Evolutionary conservation across 1,140 invertebrate genomes (phyloP).

Genomic region (Papilio aristodemus): DNA sequence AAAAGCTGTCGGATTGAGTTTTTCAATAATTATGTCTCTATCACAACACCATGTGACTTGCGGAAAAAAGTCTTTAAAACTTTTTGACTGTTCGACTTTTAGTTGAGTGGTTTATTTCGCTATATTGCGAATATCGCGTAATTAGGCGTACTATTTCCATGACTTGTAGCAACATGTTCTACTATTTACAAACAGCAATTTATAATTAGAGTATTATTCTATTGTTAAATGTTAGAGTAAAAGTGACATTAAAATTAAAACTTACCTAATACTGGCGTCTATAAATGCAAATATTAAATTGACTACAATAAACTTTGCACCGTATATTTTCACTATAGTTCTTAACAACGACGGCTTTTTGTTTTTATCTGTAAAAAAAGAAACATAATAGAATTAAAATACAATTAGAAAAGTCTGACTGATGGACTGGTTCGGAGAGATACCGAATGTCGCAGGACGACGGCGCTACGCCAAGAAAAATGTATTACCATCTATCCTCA

Average conservation of each 20-base stretch:
- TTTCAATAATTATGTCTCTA: too few relatives aligned
- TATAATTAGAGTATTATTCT: not conserved
- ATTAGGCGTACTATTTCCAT: too few relatives aligned
- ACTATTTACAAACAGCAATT: not conserved
- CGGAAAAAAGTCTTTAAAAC: too few relatives aligned
- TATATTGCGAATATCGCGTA: too few relatives aligned
- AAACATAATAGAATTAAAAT: not conserved
- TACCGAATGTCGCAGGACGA: too few relatives aligned
- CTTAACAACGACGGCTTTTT: constrained; percentile 56
- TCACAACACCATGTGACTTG: too few relatives aligned
- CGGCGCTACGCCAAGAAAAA: too few relatives aligned
- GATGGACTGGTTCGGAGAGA: not conserved
- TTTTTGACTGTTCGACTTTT: too few relatives aligned
- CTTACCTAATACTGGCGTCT: constrained; percentile 50
- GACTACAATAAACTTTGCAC: constrained; percentile 50
- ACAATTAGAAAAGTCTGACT: not conserved
- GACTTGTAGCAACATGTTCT: too few relatives aligned
- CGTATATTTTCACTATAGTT: constrained; percentile 54
- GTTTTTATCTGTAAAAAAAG: constrained; percentile 51
- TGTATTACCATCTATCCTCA: too few relatives aligned
- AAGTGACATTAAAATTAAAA: not conserved
- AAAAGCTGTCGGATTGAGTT: too few relatives aligned
- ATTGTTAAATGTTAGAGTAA: not conserved
- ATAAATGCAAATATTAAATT: constrained; percentile 53
- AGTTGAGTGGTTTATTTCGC: too few relatives aligned